Conservation (phyloP, 2,888 invertebrate genomes). For the Epistrophe grossulariae region DNA sequence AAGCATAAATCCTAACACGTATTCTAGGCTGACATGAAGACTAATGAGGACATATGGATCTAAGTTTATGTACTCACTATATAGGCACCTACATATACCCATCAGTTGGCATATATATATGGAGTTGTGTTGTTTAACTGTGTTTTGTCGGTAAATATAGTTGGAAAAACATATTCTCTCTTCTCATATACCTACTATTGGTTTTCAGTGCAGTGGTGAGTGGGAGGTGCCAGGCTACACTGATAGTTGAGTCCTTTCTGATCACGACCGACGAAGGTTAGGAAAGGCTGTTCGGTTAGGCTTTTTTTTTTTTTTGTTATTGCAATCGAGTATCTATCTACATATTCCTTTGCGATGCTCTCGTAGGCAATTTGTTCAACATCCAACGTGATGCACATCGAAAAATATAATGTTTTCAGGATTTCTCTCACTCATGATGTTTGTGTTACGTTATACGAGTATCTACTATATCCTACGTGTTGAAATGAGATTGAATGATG, state of each 20-base stretch:
- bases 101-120: constrained; percentile 9
- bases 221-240: not conserved
- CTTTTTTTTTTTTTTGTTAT: constrained; percentile 39
- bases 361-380: constrained; percentile 68
- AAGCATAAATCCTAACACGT: constrained; percentile 72
- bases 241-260: constrained; percentile 1
- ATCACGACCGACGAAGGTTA: not conserved
- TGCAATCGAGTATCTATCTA: constrained; percentile 42
- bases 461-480: constrained; percentile 13
- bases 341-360: not conserved
- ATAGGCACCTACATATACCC: not conserved
- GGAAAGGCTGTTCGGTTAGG: constrained; percentile 11
- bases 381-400: constrained; percentile 66
- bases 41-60: constrained; percentile 71
- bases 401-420: constrained; percentile 44
- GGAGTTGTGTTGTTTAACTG: constrained; percentile 34
- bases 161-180: not conserved
- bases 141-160: constrained; percentile 7
- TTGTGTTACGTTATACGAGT: not conserved
- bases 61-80: constrained; percentile 25
- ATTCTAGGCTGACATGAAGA: constrained; percentile 68
- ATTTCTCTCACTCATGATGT: not conserved
- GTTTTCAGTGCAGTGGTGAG: not conserved
- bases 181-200: constrained; percentile 20
- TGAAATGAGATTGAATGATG: constrained; percentile 29